Conservation (phyloP, 1,140 invertebrate genomes). For the Spodoptera frugiperda region DNA sequence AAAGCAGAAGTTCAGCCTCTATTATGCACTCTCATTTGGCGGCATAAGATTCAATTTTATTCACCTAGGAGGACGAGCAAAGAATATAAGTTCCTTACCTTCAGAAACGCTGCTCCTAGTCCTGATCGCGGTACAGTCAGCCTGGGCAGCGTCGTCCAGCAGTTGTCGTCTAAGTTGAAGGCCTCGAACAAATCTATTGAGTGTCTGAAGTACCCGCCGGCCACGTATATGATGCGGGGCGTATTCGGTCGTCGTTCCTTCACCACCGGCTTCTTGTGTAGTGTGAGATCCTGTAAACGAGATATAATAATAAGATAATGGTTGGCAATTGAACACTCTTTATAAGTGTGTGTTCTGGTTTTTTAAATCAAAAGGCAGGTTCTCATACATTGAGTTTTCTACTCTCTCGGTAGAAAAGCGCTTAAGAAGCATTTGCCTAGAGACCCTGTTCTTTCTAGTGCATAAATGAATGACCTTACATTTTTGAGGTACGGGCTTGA, state of each 20-base stretch:
- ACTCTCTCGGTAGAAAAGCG: no score
- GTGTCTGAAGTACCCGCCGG: constrained; percentile 94
- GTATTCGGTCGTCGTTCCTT: constrained; percentile 95
- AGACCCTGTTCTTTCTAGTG: no score
- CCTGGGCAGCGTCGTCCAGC: constrained; percentile 92
- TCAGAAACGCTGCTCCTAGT: constrained; percentile 94
- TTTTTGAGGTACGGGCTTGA: no score
- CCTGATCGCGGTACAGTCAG: constrained; percentile 94
- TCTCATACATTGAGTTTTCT: no score
- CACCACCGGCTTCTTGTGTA: constrained; percentile 93
- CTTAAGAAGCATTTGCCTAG: no score
- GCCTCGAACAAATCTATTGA: constrained; percentile 95
- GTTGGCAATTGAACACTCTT: not conserved
- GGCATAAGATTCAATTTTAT: no score
- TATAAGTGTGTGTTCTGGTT: no score
- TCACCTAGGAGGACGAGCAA: no score
- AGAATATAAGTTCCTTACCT: constrained; percentile 69
- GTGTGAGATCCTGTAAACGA: constrained; percentile 89
- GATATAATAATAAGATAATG: not conserved
- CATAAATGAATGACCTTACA: no score
- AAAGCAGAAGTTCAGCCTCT: no score
- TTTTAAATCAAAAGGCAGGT: no score
- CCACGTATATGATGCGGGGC: constrained; percentile 95
- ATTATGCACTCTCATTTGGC: no score
- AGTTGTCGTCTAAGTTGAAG: constrained; percentile 94